Conservation (phyloP, 2,888 invertebrate species). For the Pyralis farinalis region DNA sequence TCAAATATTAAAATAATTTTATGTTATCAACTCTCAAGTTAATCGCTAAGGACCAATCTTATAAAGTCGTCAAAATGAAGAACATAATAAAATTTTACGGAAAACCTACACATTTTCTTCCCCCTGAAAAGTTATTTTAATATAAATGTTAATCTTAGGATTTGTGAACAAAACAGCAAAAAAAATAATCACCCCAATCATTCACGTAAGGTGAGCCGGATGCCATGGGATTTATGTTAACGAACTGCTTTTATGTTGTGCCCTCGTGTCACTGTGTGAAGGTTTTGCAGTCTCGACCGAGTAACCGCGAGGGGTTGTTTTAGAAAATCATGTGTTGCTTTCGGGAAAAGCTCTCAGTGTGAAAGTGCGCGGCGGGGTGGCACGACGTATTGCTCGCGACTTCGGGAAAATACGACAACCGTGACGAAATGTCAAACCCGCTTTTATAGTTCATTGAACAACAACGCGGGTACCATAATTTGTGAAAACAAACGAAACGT, state of each 20-base stretch:
- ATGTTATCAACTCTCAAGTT: too few species aligned
- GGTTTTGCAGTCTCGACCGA: slow-evolving; percentile 78
- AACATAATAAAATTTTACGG: background rate
- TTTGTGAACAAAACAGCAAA: slow-evolving; percentile 38
- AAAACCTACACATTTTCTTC: background rate
- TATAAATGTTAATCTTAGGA: slow-evolving; percentile 16
- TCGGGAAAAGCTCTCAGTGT: slow-evolving; percentile 53
- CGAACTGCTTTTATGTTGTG: slow-evolving; percentile 72
- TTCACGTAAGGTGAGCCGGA: slow-evolving; percentile 54
- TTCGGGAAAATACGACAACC: slow-evolving; percentile 6
- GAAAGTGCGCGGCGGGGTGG: slow-evolving; percentile 41
- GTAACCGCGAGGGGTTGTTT: slow-evolving; percentile 65
- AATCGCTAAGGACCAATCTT: too few species aligned
- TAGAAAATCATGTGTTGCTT: slow-evolving; percentile 73
- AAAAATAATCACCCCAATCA: slow-evolving; percentile 66
- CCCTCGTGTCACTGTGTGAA: slow-evolving; percentile 77
- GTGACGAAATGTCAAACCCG: slow-evolving; percentile 26
- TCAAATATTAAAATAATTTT: too few species aligned
- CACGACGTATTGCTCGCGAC: slow-evolving; percentile 34
- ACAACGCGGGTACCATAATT: slow-evolving; percentile 38
- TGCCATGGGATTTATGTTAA: slow-evolving; percentile 62
- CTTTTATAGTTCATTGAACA: slow-evolving; percentile 44
- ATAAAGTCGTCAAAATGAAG: too few species aligned
- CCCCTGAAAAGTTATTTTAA: background rate
- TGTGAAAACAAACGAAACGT: slow-evolving; percentile 33